A percentile compares a stretch with the other conserved stretches of the same genome.
These are phyloP conservation scores for Manduca sexta DNA, from an alignment of 1,140 invertebrate species.

Conservation along the genomic window DNA sequence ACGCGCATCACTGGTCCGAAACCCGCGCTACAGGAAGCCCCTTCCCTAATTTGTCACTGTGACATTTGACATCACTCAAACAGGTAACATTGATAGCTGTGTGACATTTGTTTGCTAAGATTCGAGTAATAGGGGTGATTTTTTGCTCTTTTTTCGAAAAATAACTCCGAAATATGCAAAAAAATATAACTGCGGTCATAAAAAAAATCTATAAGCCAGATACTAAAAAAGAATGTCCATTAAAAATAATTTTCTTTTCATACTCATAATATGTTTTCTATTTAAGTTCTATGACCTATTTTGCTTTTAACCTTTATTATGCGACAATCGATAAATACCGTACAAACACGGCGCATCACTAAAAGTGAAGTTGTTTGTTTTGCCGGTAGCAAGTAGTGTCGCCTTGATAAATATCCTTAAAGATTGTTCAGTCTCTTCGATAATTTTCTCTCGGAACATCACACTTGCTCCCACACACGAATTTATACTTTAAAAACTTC, in stretches of 20 bases:
- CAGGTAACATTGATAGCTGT: slow-evolving; percentile 35
- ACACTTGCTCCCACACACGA: slow-evolving; percentile 28
- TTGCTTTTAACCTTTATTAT: too few relatives aligned
- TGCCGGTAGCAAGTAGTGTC: slow-evolving; percentile 69
- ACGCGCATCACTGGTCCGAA: slow-evolving; percentile 32
- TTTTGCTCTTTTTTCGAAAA: background rate
- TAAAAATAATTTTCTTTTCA: too few relatives aligned
- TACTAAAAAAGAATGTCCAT: too few relatives aligned
- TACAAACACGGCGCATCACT: slow-evolving; percentile 36
- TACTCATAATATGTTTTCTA: too few relatives aligned
- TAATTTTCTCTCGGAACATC: slow-evolving; percentile 60
- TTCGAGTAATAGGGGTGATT: slow-evolving; percentile 11
- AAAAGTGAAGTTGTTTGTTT: slow-evolving; percentile 60
- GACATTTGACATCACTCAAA: slow-evolving; percentile 69
- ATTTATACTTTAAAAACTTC: slow-evolving; percentile 30
- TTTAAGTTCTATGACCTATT: too few relatives aligned
- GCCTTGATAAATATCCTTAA: slow-evolving; percentile 70
- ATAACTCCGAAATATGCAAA: background rate
- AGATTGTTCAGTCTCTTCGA: slow-evolving; percentile 63
- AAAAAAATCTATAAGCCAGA: too few relatives aligned
- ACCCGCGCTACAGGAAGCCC: slow-evolving; percentile 55
- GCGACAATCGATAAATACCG: background rate
- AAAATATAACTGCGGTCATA: too few relatives aligned
- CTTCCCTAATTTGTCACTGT: slow-evolving; percentile 58
- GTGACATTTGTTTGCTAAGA: slow-evolving; percentile 22